Conservation (phyloP, 2,888 invertebrate genomes). For the Drosophila borborema region DNA sequence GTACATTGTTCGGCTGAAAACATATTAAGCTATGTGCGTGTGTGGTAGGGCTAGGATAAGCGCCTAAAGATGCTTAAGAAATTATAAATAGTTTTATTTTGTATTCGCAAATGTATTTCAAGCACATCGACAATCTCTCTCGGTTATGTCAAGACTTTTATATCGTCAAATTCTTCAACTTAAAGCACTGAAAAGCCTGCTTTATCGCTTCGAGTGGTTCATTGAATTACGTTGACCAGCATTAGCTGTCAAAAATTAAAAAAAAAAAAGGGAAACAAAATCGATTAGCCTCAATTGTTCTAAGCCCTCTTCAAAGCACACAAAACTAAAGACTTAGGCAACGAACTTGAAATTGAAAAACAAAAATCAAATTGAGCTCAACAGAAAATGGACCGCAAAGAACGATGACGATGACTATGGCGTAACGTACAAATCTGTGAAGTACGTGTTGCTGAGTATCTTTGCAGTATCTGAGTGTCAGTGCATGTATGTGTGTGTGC, state of each 20-base stretch:
- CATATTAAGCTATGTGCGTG: background rate
- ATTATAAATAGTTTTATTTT: conserved; percentile 1
- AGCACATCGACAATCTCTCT: conserved; percentile 4
- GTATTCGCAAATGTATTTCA: background rate
- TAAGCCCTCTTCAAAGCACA: conserved; percentile 63
- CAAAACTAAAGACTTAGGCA: conserved; percentile 66
- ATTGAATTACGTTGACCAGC: conserved; percentile 65
- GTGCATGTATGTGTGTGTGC: conserved; percentile 44
- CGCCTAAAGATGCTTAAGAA: background rate
- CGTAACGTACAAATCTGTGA: conserved; percentile 77
- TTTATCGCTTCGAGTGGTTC: conserved; percentile 45
- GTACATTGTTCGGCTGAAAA: conserved; percentile 1
- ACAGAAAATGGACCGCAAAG: conserved; percentile 57
- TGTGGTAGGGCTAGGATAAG: background rate
- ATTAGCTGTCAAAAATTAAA: conserved; percentile 69
- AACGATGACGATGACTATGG: conserved; percentile 54
- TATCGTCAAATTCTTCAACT: conserved; percentile 22
- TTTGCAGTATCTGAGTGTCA: conserved; percentile 34
- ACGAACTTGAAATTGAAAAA: conserved; percentile 76
- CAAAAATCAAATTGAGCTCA: conserved; percentile 43
- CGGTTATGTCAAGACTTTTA: conserved; percentile 13
- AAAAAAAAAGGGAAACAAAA: conserved; percentile 64
- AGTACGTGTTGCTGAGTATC: conserved; percentile 73
- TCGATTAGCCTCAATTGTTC: conserved; percentile 77
- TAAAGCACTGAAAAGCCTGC: conserved; percentile 15